Conservation (phyloP, 2,797 vertebrate species). For the Tokudaia tokunoshimensis region DNA sequence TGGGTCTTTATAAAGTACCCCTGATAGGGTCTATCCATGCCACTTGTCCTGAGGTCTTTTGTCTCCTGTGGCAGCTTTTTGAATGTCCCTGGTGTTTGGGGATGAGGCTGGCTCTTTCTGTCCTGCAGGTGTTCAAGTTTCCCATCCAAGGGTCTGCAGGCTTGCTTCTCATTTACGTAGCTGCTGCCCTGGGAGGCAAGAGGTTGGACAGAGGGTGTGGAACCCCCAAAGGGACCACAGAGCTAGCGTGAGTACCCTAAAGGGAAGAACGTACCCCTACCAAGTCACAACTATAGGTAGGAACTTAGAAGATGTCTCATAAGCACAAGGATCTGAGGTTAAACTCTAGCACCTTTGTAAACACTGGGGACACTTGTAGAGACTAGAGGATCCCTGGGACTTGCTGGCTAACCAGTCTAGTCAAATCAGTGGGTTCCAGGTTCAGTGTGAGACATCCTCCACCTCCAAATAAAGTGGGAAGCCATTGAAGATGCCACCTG, state of each 20-base stretch:
- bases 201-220: neutral
- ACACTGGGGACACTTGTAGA: neutral
- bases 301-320: neutral
- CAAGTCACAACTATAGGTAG: neutral
- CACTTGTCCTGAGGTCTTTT: neutral
- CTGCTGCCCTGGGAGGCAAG: neutral
- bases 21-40: neutral
- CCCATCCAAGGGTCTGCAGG: neutral
- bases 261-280: neutral
- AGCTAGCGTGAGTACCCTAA: neutral
- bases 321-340: neutral
- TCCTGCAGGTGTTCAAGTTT: neutral
- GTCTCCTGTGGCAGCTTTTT: neutral
- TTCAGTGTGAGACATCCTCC: neutral
- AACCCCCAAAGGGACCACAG: neutral
- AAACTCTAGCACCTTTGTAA: neutral
- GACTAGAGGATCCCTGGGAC: neutral
- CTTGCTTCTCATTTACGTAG: neutral
- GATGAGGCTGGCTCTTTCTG: neutral
- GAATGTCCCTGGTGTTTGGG: neutral
- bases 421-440: neutral
- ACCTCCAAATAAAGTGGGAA: neutral
- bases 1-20: neutral
- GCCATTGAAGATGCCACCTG: neutral
- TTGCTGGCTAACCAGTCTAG: neutral